Conservation (phyloP, 2,797 vertebrate species). For the Sebastolobus altivelis region DNA sequence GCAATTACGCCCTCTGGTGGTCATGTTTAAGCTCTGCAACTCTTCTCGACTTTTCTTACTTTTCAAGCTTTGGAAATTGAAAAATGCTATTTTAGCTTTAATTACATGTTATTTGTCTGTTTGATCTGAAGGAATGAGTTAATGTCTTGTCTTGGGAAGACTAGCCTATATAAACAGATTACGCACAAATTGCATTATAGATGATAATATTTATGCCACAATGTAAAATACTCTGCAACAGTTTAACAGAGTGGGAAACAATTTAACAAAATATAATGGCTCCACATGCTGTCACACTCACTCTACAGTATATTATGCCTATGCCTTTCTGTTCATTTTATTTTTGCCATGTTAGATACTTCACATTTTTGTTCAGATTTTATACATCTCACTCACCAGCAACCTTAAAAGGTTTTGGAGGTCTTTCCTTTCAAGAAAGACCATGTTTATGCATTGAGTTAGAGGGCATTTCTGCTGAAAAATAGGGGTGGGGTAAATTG, state of each 20-base stretch:
- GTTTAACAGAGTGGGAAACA: neutral
- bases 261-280: neutral
- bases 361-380: neutral
- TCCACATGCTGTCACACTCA: neutral
- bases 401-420: neutral
- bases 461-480: neutral
- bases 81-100: no score
- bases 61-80: no score
- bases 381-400: neutral
- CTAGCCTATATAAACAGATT: neutral
- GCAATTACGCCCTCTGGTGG: slow-evolving; percentile 15
- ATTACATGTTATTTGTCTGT: neutral
- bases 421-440: neutral
- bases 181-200: neutral
- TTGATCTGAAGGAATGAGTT: neutral
- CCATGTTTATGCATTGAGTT: neutral
- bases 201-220: neutral
- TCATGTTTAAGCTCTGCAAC: fast-evolving
- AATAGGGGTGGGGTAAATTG: neutral
- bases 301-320: neutral
- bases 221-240: neutral
- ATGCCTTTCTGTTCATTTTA: neutral
- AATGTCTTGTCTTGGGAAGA: neutral
- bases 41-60: no score
- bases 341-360: fast-evolving